Base-by-base conservation (phyloP, 2,888 invertebrate species). In the Galerucella pusilla region DNA sequence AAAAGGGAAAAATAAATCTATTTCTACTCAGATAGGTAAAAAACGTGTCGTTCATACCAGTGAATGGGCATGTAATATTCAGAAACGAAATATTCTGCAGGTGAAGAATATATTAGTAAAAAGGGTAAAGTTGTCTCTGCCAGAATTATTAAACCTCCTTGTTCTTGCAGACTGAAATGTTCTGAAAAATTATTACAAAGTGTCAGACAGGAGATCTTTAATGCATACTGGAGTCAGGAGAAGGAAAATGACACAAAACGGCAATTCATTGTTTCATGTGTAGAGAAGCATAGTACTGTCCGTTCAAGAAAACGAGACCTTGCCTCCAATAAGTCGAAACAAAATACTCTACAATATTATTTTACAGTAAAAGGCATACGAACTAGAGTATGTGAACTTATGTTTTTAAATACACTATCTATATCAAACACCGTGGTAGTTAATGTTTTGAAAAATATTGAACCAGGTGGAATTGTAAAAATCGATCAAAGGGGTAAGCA, bases 131-230 rank as follows among this genome's bases (percentile, higher is more conserved):
- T 59, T 68, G 68, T 60, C 45, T 45, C 68, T 59, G 60, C 68
- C 45, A 68, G 68, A 68, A 68, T 68, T 57, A 68, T 68, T 28
- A 68, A 68, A 68, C 67, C 67, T 68, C 67, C 67, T 68, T 68
- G 67, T 57, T 68, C 67, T 35, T 68, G 57, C 54, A 67, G 67
- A 67, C 14, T 68, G 67, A 68, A 68, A 54, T 68, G 57, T 68
- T 68, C 35, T 54, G 54, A 68, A 68, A 68, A 52, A 67, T 52
- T 28, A 60, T 68, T 59, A 46, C 45, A 68, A 59, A 59, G 45
- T 59, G 59, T 59, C 68, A 68, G 68, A 67, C 67, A 67, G 35
- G 67, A 67, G n/a, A 68, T 68, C 16, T 68, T 68, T 59, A 59
- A 68, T 42, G 42, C 68, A 59, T 68, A 68, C 45, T 68, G 68